Evolutionary conservation across 1,140 invertebrate species (phyloP).

Genomic region (Tigriopus japonicus): DNA sequence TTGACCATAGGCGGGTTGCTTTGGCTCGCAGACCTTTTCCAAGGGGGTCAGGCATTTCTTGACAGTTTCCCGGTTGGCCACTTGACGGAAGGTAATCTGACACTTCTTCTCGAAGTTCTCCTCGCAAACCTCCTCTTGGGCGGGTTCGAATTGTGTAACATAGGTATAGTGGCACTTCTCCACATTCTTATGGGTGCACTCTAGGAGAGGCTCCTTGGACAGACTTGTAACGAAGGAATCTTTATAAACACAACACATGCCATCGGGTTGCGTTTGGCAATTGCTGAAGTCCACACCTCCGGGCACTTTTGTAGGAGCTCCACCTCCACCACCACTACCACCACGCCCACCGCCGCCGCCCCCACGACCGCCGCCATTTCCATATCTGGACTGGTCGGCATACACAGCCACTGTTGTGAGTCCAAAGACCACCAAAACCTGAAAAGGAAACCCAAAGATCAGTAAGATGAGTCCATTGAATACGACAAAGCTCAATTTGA

Average conservation of each 20-base stretch:
- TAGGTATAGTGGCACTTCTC: slow-evolving; percentile 15
- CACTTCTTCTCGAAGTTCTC: slow-evolving; percentile 16
- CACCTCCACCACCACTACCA: no score
- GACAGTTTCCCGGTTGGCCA: slow-evolving; percentile 9
- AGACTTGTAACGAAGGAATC: background rate
- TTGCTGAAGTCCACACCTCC: slow-evolving; percentile 9
- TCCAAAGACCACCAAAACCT: no score
- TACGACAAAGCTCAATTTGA: no score
- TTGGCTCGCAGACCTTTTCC: background rate
- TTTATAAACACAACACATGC: slow-evolving; percentile 11
- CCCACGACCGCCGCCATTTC: no score
- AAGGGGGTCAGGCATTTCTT: slow-evolving; percentile 7
- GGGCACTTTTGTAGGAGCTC: background rate
- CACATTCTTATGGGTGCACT: slow-evolving; percentile 10
- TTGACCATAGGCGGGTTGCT: background rate
- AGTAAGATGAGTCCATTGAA: no score
- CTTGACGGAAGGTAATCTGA: slow-evolving; percentile 14
- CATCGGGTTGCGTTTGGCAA: background rate
- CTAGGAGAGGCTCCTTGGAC: slow-evolving; percentile 13
- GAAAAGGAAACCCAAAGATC: no score
- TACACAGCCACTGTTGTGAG: no score
- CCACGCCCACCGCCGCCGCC: no score
- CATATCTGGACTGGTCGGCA: no score
- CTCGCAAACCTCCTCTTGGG: slow-evolving; percentile 14
- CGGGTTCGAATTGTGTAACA: slow-evolving; percentile 8